Percentiles rank a stretch among this genome's conserved stretches.
Evolutionary conservation across 2,113 vertebrate genomes (phyloP).

Genomic region (Anarhynchus alexandrinus): DNA sequence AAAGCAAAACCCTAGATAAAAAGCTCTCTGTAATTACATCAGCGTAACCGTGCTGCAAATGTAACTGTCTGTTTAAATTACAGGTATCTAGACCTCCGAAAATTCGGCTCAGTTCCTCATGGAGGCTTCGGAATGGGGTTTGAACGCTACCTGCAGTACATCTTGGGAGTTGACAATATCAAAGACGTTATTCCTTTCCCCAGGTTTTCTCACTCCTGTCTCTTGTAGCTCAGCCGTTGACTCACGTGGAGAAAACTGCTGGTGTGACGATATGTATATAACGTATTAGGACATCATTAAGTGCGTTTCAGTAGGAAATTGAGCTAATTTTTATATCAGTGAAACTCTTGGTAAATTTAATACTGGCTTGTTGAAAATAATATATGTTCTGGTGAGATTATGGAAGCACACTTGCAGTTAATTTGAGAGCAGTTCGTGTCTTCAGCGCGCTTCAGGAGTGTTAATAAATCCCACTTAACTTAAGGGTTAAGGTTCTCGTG

Average conservation of each 20-base stretch:
- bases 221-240: slow-evolving; percentile 69
- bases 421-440: background rate
- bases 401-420: background rate
- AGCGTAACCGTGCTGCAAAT: background rate
- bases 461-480: slow-evolving; percentile 6
- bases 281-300: background rate
- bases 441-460: background rate
- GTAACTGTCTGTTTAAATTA: slow-evolving; percentile 27
- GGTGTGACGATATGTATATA: background rate
- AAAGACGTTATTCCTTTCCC: slow-evolving; percentile 97
- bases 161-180: slow-evolving; percentile 93
- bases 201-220: slow-evolving; percentile 89
- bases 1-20: background rate
- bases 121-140: slow-evolving; percentile 98
- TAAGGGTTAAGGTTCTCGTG: background rate
- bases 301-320: background rate
- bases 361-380: background rate
- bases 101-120: slow-evolving; percentile 90
- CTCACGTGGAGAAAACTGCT: background rate
- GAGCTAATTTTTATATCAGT: background rate
- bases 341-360: background rate
- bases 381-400: background rate
- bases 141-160: slow-evolving; percentile 91
- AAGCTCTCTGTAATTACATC: background rate
- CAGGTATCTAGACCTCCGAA: slow-evolving; percentile 96